These are phyloP conservation scores for Myoxocephalus aenaeus DNA, from an alignment of 2,797 vertebrate genomes.

Conservation along the genomic window DNA sequence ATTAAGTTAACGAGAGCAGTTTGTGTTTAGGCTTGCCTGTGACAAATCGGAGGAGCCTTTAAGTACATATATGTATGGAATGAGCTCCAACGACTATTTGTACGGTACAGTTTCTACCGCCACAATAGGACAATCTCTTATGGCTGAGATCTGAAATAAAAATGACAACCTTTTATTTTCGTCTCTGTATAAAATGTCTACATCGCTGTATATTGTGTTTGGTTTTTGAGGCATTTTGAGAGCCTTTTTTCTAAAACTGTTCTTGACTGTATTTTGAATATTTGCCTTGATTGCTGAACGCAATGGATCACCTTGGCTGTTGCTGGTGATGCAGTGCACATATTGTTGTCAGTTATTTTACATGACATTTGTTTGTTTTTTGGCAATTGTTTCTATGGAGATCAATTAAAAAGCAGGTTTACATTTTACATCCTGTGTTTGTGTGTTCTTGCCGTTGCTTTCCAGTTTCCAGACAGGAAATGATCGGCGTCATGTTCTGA, in stretches of 20 bases:
- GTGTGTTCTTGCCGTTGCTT: constrained; percentile 10
- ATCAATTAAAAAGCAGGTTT: constrained; percentile 64
- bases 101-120: constrained; percentile 45
- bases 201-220: constrained; percentile 78
- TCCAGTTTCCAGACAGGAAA: neutral
- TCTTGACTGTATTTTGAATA: constrained; percentile 87
- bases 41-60: neutral
- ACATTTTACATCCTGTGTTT: constrained; percentile 35
- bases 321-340: constrained; percentile 38
- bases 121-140: constrained; percentile 22
- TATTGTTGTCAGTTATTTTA: constrained; percentile 27
- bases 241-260: constrained; percentile 86
- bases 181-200: constrained; percentile 86
- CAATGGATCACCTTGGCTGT: constrained; percentile 64
- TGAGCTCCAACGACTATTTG: constrained; percentile 31
- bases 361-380: neutral
- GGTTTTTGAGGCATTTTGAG: constrained; percentile 81
- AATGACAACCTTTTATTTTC: constrained; percentile 28
- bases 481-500: neutral
- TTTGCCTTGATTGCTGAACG: constrained; percentile 87
- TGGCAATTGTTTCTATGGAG: constrained; percentile 55
- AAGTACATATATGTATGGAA: constrained; percentile 14
- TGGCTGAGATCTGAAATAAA: constrained; percentile 8
- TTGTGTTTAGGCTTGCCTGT: neutral
- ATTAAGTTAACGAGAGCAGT: neutral